phyloP scores from a whole-genome alignment of 2,113 vertebrate genomes.

The Toxostoma redivivum region DNA sequence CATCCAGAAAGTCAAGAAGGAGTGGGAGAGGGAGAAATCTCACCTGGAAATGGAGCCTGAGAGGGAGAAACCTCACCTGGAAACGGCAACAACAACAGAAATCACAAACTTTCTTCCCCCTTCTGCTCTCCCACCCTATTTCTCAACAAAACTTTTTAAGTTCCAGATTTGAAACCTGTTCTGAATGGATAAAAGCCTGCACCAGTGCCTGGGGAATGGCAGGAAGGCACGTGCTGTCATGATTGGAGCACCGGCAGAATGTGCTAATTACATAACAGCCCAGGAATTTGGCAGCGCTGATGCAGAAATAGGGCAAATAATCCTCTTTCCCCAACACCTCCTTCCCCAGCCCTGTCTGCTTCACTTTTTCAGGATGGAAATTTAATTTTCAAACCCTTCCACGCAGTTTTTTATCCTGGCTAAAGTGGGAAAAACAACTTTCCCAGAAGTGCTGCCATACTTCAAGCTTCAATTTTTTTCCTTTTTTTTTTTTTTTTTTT shows the following conservation, averaged over 20 bases:
- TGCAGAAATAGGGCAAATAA: constrained; percentile 48
- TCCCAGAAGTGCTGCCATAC: neutral
- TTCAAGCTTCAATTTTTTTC: neutral
- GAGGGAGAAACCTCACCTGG: neutral
- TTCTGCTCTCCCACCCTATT: neutral
- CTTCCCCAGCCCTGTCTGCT: neutral
- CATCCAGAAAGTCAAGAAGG: neutral
- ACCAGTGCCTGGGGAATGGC: neutral
- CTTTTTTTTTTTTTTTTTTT: too few species aligned
- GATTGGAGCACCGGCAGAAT: neutral
- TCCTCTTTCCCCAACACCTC: neutral
- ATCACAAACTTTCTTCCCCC: neutral
- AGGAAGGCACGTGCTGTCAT: constrained; percentile 39
- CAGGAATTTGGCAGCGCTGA: constrained; percentile 27
- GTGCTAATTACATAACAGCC: constrained; percentile 25
- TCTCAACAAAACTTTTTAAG: neutral
- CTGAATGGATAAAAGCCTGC: neutral
- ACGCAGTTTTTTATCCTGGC: neutral
- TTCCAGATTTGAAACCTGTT: neutral
- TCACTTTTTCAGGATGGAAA: neutral
- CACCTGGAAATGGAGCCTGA: neutral
- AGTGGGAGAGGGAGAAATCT: neutral
- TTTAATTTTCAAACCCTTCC: neutral
- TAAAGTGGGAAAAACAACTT: neutral
- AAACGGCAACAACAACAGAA: neutral